phyloP scores from a whole-genome alignment of 2,797 vertebrate species.

The Pseudochaenichthys georgianus region DNA sequence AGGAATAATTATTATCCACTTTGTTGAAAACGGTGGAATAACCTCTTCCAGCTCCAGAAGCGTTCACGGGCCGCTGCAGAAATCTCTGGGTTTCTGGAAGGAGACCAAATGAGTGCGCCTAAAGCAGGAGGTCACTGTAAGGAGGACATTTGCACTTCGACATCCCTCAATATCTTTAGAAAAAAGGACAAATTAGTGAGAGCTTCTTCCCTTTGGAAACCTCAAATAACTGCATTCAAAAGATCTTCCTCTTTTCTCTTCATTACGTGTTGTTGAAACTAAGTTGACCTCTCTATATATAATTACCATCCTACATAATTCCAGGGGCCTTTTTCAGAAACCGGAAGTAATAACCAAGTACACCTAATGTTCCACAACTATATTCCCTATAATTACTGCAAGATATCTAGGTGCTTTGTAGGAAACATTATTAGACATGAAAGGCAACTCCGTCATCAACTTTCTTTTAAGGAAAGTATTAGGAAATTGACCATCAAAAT shows the following conservation, averaged over 20 bases:
- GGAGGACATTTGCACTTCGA: slow-evolving; percentile 24
- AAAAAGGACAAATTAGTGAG: neutral
- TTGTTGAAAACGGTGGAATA: slow-evolving; percentile 26
- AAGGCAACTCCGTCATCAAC: neutral
- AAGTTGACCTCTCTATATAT: slow-evolving; percentile 34
- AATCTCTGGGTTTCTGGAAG: slow-evolving; percentile 21
- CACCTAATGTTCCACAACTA: slow-evolving; percentile 14
- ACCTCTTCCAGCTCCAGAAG: slow-evolving; percentile 27
- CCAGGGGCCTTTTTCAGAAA: slow-evolving; percentile 19
- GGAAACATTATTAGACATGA: slow-evolving; percentile 11
- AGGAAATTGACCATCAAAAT: slow-evolving; percentile 18
- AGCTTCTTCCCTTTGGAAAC: neutral
- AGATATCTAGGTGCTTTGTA: neutral
- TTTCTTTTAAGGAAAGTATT: slow-evolving; percentile 4
- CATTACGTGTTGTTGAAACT: slow-evolving; percentile 20
- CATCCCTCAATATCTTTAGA: neutral
- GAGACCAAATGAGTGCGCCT: slow-evolving; percentile 22
- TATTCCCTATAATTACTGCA: slow-evolving; percentile 18
- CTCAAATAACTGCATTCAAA: slow-evolving; percentile 13
- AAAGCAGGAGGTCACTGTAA: slow-evolving; percentile 20
- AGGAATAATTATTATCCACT: slow-evolving; percentile 20
- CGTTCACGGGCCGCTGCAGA: slow-evolving; percentile 17
- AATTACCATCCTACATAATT: slow-evolving; percentile 33
- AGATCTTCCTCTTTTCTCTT: slow-evolving; percentile 12
- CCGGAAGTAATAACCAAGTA: slow-evolving; percentile 21